Percentiles rank a stretch among this genome's conserved stretches.
Conservation (phyloP, 2,113 vertebrate genomes). For the Periophthalmus modestus region DNA sequence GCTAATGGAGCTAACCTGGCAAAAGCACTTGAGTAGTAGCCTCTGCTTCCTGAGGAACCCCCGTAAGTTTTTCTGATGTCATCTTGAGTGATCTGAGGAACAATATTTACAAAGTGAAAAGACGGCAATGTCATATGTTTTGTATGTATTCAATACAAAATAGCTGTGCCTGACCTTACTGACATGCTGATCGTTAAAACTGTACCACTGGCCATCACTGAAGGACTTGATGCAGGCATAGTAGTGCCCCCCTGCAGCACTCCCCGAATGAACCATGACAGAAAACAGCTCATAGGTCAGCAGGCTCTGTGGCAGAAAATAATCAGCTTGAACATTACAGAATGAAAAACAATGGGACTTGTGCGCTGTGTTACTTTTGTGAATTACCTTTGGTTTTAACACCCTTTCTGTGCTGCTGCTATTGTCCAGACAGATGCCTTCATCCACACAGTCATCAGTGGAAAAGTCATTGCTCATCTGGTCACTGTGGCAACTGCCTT, state of each 20-base stretch:
- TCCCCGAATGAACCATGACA: slow-evolving; percentile 99
- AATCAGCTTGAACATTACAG: slow-evolving; percentile 2
- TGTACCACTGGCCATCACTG: slow-evolving; percentile 97
- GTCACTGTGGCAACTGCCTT: slow-evolving; percentile 99
- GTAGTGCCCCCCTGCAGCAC: slow-evolving; percentile 97
- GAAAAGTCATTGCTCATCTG: slow-evolving; percentile 99
- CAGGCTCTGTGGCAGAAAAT: slow-evolving; percentile 78
- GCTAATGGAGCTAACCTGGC: slow-evolving; percentile 86
- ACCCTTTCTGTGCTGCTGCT: slow-evolving; percentile 86
- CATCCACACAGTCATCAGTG: slow-evolving; percentile 94
- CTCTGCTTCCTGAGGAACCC: slow-evolving; percentile 94
- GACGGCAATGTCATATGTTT: not conserved
- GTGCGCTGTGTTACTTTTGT: not conserved
- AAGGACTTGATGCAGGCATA: slow-evolving; percentile 99
- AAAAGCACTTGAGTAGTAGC: slow-evolving; percentile 98
- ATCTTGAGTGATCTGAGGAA: slow-evolving; percentile 91
- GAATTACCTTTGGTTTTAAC: slow-evolving; percentile 88
- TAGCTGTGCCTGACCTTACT: slow-evolving; percentile 85
- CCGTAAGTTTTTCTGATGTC: slow-evolving; percentile 98
- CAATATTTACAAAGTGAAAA: not conserved
- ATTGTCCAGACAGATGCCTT: slow-evolving; percentile 97
- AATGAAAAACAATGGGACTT: not conserved
- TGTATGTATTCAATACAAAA: not conserved
- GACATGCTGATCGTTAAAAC: slow-evolving; percentile 99
- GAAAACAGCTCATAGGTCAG: slow-evolving; percentile 96